Conservation (phyloP, 2,797 vertebrate species). For the Parotocinclus haroldoi region DNA sequence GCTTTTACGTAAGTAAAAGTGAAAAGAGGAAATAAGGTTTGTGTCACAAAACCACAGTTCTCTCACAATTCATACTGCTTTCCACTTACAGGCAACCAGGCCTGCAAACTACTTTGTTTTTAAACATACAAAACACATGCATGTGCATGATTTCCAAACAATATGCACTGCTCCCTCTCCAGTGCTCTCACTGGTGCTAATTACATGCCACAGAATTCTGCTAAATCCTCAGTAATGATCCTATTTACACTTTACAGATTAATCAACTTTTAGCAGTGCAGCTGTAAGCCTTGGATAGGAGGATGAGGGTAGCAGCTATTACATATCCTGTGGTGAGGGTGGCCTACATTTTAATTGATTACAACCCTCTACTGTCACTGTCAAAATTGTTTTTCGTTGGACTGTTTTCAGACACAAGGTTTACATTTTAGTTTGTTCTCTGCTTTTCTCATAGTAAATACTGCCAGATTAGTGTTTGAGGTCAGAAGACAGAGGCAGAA, state of each 20-base stretch:
- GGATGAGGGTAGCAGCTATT: neutral
- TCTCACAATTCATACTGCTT: conserved; percentile 58
- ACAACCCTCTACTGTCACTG: too few species aligned
- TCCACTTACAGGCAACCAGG: conserved; percentile 64
- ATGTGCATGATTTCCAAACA: conserved; percentile 42
- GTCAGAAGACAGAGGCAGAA: too few species aligned
- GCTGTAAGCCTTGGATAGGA: conserved; percentile 44
- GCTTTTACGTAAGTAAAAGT: too few species aligned
- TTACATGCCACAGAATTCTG: conserved; percentile 59
- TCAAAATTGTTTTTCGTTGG: too few species aligned
- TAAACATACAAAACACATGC: conserved; percentile 27
- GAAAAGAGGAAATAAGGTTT: too few species aligned
- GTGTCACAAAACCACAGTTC: too few species aligned
- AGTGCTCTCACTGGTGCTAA: conserved; percentile 56
- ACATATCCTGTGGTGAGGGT: too few species aligned
- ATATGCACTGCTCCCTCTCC: conserved; percentile 16
- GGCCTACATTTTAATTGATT: too few species aligned
- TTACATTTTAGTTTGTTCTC: too few species aligned
- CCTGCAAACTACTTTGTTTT: conserved; percentile 13
- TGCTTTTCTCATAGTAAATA: too few species aligned
- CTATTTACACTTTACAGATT: conserved; percentile 71
- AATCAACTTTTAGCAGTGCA: conserved; percentile 72
- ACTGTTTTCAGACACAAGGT: too few species aligned
- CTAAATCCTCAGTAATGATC: conserved; percentile 73
- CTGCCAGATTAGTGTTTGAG: too few species aligned